A percentile compares a stretch with the other conserved stretches of the same genome.
Evolutionary conservation across 2,113 vertebrate genomes (phyloP).

Genomic region (Stomatorhinus ivindoensis): DNA sequence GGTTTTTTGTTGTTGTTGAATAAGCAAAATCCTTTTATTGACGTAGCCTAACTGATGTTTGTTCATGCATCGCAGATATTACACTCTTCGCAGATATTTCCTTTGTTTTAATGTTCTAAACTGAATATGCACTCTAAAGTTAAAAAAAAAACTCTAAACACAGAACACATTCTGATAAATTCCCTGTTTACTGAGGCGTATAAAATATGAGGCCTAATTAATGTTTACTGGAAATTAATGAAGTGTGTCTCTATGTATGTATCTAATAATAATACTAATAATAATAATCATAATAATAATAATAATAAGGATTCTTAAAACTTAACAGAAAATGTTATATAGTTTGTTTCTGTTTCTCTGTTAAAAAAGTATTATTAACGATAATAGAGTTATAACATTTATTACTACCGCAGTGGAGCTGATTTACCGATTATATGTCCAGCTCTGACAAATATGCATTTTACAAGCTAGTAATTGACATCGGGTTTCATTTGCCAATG

Average conservation of each 20-base stretch:
- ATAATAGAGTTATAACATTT: neutral
- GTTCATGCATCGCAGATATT: neutral
- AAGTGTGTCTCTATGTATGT: neutral
- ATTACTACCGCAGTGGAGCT: neutral
- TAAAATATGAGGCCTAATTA: neutral
- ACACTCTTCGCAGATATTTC: neutral
- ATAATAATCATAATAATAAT: neutral
- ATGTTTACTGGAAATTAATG: neutral
- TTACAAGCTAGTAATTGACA: neutral
- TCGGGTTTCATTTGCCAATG: neutral
- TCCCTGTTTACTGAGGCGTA: neutral
- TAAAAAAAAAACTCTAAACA: neutral
- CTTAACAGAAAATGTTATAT: neutral
- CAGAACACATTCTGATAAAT: too few species aligned
- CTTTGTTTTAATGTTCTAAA: neutral
- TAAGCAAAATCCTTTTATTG: neutral
- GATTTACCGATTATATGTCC: neutral
- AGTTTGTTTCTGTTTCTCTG: neutral
- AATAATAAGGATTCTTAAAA: neutral
- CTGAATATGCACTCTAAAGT: neutral
- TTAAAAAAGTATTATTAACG: neutral
- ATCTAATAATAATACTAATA: neutral
- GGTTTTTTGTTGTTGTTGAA: slow-evolving; percentile 23
- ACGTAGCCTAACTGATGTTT: neutral
- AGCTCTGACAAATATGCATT: neutral